A percentile compares a stretch with the other conserved stretches of the same genome.
Evolutionary conservation across 2,113 vertebrate species (phyloP).

Genomic region (Etheostoma cragini): DNA sequence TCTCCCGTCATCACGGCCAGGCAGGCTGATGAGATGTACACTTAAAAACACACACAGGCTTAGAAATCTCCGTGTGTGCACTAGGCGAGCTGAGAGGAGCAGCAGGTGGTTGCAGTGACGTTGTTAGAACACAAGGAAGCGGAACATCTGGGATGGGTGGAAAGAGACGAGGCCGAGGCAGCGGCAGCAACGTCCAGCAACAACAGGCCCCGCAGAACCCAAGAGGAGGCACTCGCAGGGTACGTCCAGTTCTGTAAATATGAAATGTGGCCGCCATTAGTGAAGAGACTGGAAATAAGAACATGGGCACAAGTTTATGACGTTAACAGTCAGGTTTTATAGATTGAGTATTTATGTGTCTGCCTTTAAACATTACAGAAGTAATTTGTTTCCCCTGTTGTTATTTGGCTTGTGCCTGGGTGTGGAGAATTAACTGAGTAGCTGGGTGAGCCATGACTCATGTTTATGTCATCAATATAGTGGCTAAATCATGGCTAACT

Average conservation of each 20-base stretch:
- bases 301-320: neutral
- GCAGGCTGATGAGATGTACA: constrained; percentile 22
- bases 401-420: neutral
- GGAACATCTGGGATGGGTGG: constrained; percentile 71
- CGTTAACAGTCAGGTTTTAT: neutral
- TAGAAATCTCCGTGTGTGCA: constrained; percentile 4
- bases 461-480: neutral
- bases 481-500: neutral
- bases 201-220: constrained; percentile 47
- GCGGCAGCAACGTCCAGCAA: constrained; percentile 48
- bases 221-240: constrained; percentile 48
- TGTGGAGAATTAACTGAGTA: constrained; percentile 27
- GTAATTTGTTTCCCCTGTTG: neutral
- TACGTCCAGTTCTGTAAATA: constrained; percentile 35
- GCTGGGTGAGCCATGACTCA: constrained; percentile 17
- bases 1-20: constrained; percentile 73
- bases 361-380: constrained; percentile 3
- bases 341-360: neutral
- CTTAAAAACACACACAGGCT: constrained; percentile 32
- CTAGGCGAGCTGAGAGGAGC: constrained; percentile 25
- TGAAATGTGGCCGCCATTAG: neutral
- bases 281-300: neutral
- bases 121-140: constrained; percentile 1
- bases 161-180: constrained; percentile 73
- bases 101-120: neutral